Evolutionary conservation across 2,888 invertebrate genomes (phyloP), one percentile per base, ranked within the genome.

Genomic region (Gymnosoma rotundatum): DNA sequence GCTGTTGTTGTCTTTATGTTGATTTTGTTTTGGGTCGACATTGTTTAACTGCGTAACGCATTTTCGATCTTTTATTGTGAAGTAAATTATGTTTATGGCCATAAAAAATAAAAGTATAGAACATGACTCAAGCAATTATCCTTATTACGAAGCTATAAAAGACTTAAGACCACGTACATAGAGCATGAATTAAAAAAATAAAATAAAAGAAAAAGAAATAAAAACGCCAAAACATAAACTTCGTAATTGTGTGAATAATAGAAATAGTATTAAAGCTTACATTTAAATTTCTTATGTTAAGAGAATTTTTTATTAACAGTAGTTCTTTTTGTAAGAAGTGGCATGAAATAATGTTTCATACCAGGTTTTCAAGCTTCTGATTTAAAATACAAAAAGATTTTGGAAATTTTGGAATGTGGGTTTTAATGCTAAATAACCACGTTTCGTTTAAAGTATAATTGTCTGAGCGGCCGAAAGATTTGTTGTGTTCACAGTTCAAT

Each of bases 51-150:
- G 74, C 82, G 83, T 79, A 73, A 83, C 81, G 86, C 86, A 83
- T 83, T 73, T 79, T 74, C 38, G 67, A 45, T 56, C n/a, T 5
- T 12, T 74, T 70, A 14, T 63, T 45, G 80, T 83, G 50, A 75
- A 84, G 81, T 81, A 81, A 84, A 84, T 84, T 84, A 84, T 84
- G 84, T 87, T 86, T 85, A 86, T 86, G 87, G 88, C 89, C 90
- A 90, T 91, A 90, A 90, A 90, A 90, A 84, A 74, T 78, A 84
- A 84, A 84, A 84, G 78, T 75, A 74, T 36, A 66, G 72, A 81
- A 84, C 81, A 88, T 89, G 89, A 89, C 88, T 90, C 88, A 89
- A 87, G 89, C 90, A 91, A 90, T 90, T 90, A 90, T 87, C 86
- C 86, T 87, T 87, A 87, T 87, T 86, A 86, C 89, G 88, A 89